Conservation (phyloP, 2,113 vertebrate species). For the Hippolais icterina region DNA sequence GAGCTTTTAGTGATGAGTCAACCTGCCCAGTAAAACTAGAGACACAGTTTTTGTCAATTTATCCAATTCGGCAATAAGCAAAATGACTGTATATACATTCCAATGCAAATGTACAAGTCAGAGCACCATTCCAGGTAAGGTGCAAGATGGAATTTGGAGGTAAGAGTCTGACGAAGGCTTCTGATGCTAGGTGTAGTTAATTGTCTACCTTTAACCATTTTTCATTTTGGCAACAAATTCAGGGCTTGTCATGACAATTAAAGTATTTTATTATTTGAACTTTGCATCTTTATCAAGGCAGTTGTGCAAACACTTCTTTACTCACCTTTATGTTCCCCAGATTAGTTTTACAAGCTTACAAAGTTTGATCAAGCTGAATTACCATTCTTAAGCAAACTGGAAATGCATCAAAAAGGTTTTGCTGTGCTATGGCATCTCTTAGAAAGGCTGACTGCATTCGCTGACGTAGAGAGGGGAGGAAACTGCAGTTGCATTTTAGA, state of each 20-base stretch:
- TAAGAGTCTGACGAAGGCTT: not conserved
- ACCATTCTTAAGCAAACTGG: not conserved
- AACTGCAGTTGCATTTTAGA: not conserved
- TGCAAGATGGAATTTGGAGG: not conserved
- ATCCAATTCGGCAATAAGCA: not conserved
- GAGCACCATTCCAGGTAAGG: not conserved
- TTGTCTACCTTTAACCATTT: not conserved
- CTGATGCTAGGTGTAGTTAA: not conserved
- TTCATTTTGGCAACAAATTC: not conserved
- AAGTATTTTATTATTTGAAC: not conserved
- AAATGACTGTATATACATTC: not conserved
- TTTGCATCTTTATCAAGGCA: not conserved
- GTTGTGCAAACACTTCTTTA: not conserved
- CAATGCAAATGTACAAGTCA: not conserved
- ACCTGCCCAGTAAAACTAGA: not conserved
- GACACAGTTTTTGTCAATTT: not conserved
- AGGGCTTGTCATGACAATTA: not conserved
- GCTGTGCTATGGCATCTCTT: not conserved
- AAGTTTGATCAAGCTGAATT: not conserved
- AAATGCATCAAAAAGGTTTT: not conserved
- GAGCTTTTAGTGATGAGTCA: constrained; percentile 39
- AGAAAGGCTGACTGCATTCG: not conserved
- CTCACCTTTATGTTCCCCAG: not conserved
- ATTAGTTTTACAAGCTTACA: not conserved
- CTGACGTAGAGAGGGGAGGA: not conserved